Base-by-base conservation (phyloP, 2,888 invertebrate genomes). In the Amphipyra tragopoginis region DNA sequence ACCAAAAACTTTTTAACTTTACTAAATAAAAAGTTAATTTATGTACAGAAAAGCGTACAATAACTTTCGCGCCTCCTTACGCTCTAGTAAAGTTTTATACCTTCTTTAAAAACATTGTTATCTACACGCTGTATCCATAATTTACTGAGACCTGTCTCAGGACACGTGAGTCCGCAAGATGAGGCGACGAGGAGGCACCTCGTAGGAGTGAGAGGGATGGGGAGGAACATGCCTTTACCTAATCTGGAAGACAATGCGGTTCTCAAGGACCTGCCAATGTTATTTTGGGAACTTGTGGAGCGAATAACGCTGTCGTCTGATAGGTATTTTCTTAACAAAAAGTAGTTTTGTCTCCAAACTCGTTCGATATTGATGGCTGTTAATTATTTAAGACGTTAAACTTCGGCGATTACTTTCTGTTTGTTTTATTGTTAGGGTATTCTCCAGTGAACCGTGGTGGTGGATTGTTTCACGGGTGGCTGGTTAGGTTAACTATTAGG, bases 231-330 rank as follows among this genome's bases (percentile, higher is more conserved):
- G 92, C 90, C 90, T 90, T 89, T 90, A 88, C 94, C 94, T 91
- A 92, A 93, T 90, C 90, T 89, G 93, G 94, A 92, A 93, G 81
- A 93, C 93, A 93, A 93, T 93, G 91, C 84, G 77, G 77, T 80
- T 75, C 80, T 83, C 87, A 86, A 84, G 86, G 88, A 84, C 84
- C 83, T 84, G 86, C 81, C 86, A 87, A 87, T 85, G 90, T 87
- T 90, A 87, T 87, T 85, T 82, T 65, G 72, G 83, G 79, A 75
- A 65, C 76, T 72, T 66, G 77, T 67, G 54, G 52, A 56, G 44
- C 65, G 54, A 68, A 66, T 57, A 67, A 49, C 47, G 58, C 50
- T 33, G 56, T 53, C 36, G 36, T 54, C 48, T 11, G 63, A 75
- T 72, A 61, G 75, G 71, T 60, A 74, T 78, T 64, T 55, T 62